phyloP scores from a whole-genome alignment of 2,888 invertebrate genomes.

The Tanypteryx hageni region DNA sequence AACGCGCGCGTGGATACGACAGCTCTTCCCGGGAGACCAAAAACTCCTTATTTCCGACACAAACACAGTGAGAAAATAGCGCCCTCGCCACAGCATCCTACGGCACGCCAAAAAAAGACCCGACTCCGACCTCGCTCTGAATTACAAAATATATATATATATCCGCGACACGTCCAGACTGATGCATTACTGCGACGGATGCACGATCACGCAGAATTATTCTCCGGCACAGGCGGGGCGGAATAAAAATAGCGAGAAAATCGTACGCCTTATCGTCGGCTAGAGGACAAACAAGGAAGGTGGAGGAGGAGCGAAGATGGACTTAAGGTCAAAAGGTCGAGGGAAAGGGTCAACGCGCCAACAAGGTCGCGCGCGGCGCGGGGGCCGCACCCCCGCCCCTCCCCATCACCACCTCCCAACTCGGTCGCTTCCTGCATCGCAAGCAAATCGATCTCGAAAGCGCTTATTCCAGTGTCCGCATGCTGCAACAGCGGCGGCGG shows the following conservation, averaged over 20 bases:
- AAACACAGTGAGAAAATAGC: too few species aligned
- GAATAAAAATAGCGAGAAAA: background rate
- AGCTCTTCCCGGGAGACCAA: too few species aligned
- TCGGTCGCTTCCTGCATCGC: conserved; percentile 33
- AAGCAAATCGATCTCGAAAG: conserved; percentile 50
- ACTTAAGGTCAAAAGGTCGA: conserved; percentile 61
- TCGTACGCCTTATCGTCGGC: background rate
- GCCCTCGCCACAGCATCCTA: too few species aligned
- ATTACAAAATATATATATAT: too few species aligned
- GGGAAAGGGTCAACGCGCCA: conserved; percentile 62
- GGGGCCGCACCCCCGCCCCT: background rate
- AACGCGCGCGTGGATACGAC: too few species aligned
- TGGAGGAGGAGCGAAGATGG: background rate
- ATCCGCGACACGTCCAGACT: too few species aligned
- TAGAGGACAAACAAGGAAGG: background rate
- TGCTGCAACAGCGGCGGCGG: background rate
- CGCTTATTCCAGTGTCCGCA: background rate
- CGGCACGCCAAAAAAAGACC: too few species aligned
- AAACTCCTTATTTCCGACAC: too few species aligned
- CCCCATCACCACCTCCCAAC: background rate
- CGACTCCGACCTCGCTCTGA: too few species aligned
- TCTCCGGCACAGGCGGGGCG: too few species aligned
- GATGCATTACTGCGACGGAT: too few species aligned
- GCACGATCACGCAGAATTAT: background rate
- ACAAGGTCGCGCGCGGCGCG: conserved; percentile 53